Percentiles rank a stretch among this genome's conserved stretches.
Conservation (phyloP, 2,888 invertebrate genomes). For the Conomelus anceps region DNA sequence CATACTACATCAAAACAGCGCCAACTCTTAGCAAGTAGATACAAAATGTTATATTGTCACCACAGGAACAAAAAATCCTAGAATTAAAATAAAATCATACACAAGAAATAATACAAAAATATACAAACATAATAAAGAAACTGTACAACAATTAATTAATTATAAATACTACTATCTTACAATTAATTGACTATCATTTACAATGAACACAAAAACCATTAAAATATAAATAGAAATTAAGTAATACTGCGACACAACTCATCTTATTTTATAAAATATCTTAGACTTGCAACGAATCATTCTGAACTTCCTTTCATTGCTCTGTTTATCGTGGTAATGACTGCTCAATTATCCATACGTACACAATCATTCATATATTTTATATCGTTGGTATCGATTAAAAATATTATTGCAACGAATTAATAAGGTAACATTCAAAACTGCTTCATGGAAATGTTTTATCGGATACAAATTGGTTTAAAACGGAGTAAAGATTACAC, state of each 20-base stretch:
- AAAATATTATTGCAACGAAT: neutral
- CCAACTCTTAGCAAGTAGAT: neutral
- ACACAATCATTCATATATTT: neutral
- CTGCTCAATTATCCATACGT: neutral
- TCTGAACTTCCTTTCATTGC: neutral
- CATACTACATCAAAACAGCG: neutral
- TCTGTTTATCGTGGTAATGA: neutral
- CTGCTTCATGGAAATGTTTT: neutral
- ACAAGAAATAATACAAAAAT: neutral
- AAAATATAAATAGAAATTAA: neutral
- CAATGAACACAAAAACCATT: neutral
- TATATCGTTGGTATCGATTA: neutral
- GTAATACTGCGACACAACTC: neutral
- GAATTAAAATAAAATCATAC: neutral
- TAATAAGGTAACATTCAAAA: neutral
- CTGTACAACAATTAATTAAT: neutral
- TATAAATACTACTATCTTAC: neutral
- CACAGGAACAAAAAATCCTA: neutral
- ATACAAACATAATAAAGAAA: neutral
- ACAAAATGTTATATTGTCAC: neutral
- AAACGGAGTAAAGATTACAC: neutral
- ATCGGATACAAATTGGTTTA: neutral
- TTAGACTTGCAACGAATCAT: neutral
- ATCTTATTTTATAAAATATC: neutral
- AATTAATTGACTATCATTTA: neutral